Base-by-base conservation (phyloP, 2,888 invertebrate species). In the Pseudococcus longispinus region DNA sequence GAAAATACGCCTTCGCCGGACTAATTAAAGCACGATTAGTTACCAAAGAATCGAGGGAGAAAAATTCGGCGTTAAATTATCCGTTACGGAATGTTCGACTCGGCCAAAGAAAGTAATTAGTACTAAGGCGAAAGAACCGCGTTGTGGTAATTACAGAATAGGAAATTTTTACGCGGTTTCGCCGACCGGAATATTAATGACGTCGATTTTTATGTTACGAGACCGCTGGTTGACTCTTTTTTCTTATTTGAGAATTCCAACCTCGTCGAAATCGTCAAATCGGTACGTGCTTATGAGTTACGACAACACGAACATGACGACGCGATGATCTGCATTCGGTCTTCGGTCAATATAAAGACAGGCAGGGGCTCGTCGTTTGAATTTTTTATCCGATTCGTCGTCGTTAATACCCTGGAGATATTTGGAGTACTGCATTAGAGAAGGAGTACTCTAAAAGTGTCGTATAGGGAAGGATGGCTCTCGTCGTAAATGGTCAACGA, bases 331-430 rank as follows among this genome's bases (percentile, higher is more conserved):
- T 60, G 60, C 60, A 60, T 60, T 60, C 70, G 15, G 37, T 37
- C 37, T 65, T 60, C 65, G 70, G 32, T 70, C 29, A 65, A 26
- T 9, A 65, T 32, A 6, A 37, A 37, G 26, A 15, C 8, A 37
- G 37, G 37, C 11, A 37, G 18, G n/a, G 18, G n/a, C 42, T 42
- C 42, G 74, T 29, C 70, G 51, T 87, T 29, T 84, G 55, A 46
- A 44, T 51, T 80, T 60, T 18, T 37, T 60, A 82, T 87, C 60
- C 60, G 15, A 51, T 60, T 60, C 60, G 23, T 60, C 60, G 23
- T 60, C 23, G 60, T 23, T 86, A 80, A 77, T 80, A 80, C 60
- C 83, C 83, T 32, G 51, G 83, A 83, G 83, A 83, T 51, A 46
- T 18, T 23, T 1, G 23, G 55, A 55, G 46, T 42, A 83, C 37